Conservation (phyloP, 2,113 vertebrate genomes). For the Pomatorhinus ruficollis region DNA sequence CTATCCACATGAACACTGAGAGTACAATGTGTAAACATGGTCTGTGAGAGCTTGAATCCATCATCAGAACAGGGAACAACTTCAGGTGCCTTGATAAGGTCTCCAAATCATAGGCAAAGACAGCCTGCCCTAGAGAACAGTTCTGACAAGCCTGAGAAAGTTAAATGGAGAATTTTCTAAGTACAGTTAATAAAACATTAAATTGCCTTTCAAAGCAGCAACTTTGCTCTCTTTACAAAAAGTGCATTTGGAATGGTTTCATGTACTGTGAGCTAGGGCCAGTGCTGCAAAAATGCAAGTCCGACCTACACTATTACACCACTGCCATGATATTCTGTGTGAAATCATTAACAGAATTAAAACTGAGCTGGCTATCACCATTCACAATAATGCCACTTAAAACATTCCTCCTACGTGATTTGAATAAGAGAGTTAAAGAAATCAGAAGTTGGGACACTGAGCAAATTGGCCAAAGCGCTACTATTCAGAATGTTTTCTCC, state of each 20-base stretch:
- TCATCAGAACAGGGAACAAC: not conserved
- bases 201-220: not conserved
- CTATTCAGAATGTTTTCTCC: not conserved
- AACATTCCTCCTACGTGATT: not conserved
- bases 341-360: not conserved
- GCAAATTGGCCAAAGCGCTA: not conserved
- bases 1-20: not conserved
- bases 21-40: not conserved
- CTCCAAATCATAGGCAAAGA: not conserved
- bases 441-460: not conserved
- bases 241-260: not conserved
- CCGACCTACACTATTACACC: not conserved
- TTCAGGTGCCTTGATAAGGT: not conserved
- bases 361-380: not conserved
- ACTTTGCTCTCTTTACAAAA: not conserved
- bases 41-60: not conserved
- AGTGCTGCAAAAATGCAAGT: not conserved
- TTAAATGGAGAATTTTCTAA: not conserved
- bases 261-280: not conserved
- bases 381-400: not conserved
- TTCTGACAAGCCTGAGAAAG: not conserved
- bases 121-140: not conserved
- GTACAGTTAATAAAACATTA: not conserved
- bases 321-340: not conserved
- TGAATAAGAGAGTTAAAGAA: not conserved